Evolutionary conservation across 2,113 vertebrate species (phyloP).

Genomic region (Lophotis ruficrista): DNA sequence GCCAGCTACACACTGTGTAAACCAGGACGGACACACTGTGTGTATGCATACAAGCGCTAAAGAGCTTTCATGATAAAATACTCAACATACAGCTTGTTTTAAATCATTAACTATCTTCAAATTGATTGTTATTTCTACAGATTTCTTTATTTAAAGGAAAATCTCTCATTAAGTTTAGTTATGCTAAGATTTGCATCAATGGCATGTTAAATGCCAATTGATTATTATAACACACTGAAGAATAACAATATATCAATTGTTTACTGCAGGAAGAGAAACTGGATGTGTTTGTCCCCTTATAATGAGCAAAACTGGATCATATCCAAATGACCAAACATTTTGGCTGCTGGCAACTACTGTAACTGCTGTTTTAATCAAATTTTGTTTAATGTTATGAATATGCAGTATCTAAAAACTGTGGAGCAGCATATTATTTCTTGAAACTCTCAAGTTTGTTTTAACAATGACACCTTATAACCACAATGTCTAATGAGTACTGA

Average conservation of each 20-base stretch:
- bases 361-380: neutral
- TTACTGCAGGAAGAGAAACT: neutral
- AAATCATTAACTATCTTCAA: neutral
- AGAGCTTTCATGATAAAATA: neutral
- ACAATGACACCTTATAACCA: neutral
- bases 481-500: neutral
- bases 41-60: neutral
- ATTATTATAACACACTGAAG: neutral
- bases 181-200: neutral
- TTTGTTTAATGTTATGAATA: neutral
- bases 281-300: neutral
- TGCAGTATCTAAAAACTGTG: neutral
- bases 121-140: neutral
- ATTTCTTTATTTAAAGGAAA: neutral
- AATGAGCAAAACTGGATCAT: neutral
- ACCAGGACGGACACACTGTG: neutral
- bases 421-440: neutral
- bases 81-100: neutral
- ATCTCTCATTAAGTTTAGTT: neutral
- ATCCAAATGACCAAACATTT: neutral
- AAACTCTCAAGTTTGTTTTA: slow-evolving; percentile 25
- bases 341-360: neutral
- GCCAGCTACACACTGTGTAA: neutral
- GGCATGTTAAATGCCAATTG: neutral
- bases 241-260: neutral